These are phyloP conservation scores for Epirrhoe tristata DNA, from an alignment of 2,888 invertebrate species.

Conservation along the genomic window DNA sequence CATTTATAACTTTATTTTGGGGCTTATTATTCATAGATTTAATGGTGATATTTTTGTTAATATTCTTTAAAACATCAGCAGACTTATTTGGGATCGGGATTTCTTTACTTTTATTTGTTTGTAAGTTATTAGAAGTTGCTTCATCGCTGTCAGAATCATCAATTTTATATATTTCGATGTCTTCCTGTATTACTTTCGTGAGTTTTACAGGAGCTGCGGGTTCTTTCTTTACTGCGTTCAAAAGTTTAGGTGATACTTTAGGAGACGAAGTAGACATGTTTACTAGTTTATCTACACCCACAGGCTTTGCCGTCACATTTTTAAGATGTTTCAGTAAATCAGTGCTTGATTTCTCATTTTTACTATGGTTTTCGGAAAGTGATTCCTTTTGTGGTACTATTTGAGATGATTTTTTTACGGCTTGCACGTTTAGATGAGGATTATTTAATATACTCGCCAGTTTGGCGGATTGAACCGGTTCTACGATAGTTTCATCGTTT, in stretches of 20 bases:
- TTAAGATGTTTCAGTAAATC: slow-evolving; percentile 64
- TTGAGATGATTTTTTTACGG: slow-evolving; percentile 40
- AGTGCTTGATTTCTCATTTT: slow-evolving; percentile 49
- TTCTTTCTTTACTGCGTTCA: slow-evolving; percentile 43
- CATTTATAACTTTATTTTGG: slow-evolving; percentile 39
- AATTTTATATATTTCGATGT: slow-evolving; percentile 73
- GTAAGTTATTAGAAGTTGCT: slow-evolving; percentile 41
- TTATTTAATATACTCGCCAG: slow-evolving; percentile 38
- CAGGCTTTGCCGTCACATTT: slow-evolving; percentile 66
- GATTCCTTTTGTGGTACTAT: slow-evolving; percentile 31
- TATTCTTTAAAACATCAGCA: slow-evolving; percentile 56
- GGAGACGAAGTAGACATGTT: slow-evolving; percentile 32
- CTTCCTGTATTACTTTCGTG: slow-evolving; percentile 56
- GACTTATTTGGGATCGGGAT: slow-evolving; percentile 32
- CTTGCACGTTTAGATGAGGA: slow-evolving; percentile 33
- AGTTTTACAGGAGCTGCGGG: slow-evolving; percentile 40
- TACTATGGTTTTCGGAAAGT: slow-evolving; percentile 31
- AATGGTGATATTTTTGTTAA: slow-evolving; percentile 65
- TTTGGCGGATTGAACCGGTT: slow-evolving; percentile 18
- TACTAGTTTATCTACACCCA: slow-evolving; percentile 36
- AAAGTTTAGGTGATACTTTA: slow-evolving; percentile 41
- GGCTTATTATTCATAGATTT: slow-evolving; percentile 52
- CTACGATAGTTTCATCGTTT: slow-evolving; percentile 38
- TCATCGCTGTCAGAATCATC: slow-evolving; percentile 78
- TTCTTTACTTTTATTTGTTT: slow-evolving; percentile 30